Percentiles rank a stretch among this genome's conserved stretches.
These are phyloP conservation scores for Orthonevra nobilis DNA, from an alignment of 2,888 invertebrate genomes.

Conservation along the genomic window DNA sequence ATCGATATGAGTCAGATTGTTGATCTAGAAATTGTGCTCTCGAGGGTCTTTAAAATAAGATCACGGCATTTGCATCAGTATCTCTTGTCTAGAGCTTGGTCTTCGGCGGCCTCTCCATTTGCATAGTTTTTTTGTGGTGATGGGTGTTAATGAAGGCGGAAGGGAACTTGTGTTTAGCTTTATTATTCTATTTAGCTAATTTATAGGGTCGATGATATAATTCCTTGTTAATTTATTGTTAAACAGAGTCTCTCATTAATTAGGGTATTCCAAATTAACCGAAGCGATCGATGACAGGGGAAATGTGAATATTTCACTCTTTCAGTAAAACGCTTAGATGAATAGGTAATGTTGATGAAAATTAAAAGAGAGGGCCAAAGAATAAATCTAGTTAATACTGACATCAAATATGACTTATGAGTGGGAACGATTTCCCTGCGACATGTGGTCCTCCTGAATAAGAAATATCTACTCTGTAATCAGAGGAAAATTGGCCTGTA, in stretches of 20 bases:
- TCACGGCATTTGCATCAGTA: constrained; percentile 35
- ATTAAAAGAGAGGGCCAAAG: no score
- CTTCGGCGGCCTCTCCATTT: constrained; percentile 37
- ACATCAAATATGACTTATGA: no score
- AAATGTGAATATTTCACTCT: no score
- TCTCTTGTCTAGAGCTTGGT: background rate
- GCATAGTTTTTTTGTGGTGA: constrained; percentile 45
- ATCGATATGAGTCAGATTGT: constrained; percentile 59
- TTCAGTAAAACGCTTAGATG: no score
- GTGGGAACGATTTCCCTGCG: no score
- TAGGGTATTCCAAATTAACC: constrained; percentile 10
- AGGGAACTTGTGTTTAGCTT: background rate
- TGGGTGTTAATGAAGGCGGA: constrained; percentile 48
- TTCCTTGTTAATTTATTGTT: constrained; percentile 55
- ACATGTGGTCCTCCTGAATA: no score
- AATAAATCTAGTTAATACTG: no score
- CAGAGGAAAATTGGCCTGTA: no score
- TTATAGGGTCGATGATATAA: constrained; percentile 52
- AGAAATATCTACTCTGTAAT: no score
- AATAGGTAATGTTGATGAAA: no score
- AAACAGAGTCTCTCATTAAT: constrained; percentile 37
- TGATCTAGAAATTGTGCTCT: constrained; percentile 63
- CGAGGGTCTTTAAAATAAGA: constrained; percentile 61
- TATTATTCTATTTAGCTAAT: constrained; percentile 24
- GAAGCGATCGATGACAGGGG: no score